Conservation (phyloP, 2,113 vertebrate species). For the Bothrops jararaca region DNA sequence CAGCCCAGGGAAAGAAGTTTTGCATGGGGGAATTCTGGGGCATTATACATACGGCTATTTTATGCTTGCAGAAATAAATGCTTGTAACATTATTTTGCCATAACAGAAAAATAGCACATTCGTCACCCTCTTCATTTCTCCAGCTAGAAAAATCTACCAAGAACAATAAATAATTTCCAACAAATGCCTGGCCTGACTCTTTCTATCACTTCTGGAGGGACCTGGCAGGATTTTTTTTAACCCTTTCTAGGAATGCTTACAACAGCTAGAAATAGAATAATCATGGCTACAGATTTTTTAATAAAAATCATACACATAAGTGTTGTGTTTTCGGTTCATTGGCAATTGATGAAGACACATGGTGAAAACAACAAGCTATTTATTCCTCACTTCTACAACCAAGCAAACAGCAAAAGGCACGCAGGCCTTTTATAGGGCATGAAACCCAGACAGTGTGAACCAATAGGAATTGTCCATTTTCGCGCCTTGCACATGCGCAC, state of each 20-base stretch:
- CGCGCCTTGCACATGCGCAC: too few species aligned
- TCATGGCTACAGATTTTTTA: neutral
- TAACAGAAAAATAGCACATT: constrained; percentile 38
- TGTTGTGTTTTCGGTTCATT: too few species aligned
- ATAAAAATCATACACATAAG: neutral
- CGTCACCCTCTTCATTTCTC: constrained; percentile 16
- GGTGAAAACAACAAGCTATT: too few species aligned
- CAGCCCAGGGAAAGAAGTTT: fast-evolving
- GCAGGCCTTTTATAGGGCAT: too few species aligned
- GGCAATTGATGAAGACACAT: too few species aligned
- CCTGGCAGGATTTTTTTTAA: constrained; percentile 3
- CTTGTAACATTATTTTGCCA: constrained; percentile 27
- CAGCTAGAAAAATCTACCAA: constrained; percentile 23
- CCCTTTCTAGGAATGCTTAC: neutral
- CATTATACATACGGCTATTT: constrained; percentile 14
- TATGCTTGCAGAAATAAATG: constrained; percentile 22
- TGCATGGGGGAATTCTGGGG: neutral
- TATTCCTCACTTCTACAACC: too few species aligned
- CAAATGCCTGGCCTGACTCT: constrained; percentile 5
- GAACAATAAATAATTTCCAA: constrained; percentile 10
- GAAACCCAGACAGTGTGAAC: too few species aligned
- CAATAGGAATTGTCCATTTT: too few species aligned
- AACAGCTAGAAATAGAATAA: neutral
- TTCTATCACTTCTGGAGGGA: neutral
- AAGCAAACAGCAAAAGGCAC: too few species aligned